These are phyloP conservation scores for Sycobia sp. DNA, from an alignment of 1,140 invertebrate genomes.

Conservation along the genomic window DNA sequence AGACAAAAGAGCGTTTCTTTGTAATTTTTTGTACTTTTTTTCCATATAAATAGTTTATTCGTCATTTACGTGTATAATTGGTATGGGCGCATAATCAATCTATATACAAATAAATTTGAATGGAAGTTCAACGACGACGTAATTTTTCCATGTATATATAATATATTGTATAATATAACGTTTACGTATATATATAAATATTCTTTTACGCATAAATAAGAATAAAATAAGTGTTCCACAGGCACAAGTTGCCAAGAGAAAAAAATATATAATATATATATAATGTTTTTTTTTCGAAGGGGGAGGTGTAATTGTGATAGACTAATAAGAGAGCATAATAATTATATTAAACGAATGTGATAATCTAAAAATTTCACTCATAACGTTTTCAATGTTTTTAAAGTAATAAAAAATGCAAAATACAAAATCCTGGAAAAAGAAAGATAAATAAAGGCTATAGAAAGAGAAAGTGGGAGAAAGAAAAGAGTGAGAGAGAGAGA, in stretches of 20 bases:
- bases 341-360: constrained; percentile 34
- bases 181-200: constrained; percentile 37
- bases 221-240: constrained; percentile 58
- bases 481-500: no score
- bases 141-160: constrained; percentile 29
- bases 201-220: constrained; percentile 31
- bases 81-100: constrained; percentile 40
- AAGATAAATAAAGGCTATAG: no score
- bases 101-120: constrained; percentile 39
- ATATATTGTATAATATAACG: constrained; percentile 32
- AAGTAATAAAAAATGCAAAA: constrained; percentile 34
- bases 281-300: constrained; percentile 17
- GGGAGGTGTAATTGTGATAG: constrained; percentile 9
- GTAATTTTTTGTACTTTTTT: constrained; percentile 41
- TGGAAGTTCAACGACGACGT: constrained; percentile 37
- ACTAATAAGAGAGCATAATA: constrained; percentile 35
- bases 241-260: constrained; percentile 60
- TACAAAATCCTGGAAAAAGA: constrained; percentile 31
- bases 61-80: constrained; percentile 28
- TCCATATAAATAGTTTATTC: constrained; percentile 58
- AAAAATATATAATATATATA: constrained; percentile 29
- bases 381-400: not conserved
- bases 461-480: no score
- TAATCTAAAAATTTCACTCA: constrained; percentile 17
- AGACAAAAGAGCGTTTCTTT: constrained; percentile 38